These are phyloP conservation scores for Esperia sulphurella DNA, from an alignment of 2,888 invertebrate genomes.

Conservation along the genomic window DNA sequence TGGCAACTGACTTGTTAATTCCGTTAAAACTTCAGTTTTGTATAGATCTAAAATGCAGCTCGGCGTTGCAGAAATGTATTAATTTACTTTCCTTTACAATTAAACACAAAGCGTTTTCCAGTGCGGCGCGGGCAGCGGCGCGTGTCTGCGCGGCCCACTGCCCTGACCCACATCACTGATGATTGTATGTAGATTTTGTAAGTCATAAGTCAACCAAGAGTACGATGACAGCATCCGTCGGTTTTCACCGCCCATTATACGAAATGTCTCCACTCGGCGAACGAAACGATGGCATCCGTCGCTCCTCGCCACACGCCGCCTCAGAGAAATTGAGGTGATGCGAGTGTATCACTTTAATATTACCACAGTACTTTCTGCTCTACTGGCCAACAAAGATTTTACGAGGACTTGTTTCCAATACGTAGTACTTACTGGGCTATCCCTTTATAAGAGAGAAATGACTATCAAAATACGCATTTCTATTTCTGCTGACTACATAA, in stretches of 20 bases:
- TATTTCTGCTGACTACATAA: no score
- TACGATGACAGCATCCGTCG: constrained; percentile 67
- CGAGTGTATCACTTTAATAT: constrained; percentile 59
- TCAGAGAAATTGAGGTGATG: constrained; percentile 67
- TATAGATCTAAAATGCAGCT: neutral
- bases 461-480: no score
- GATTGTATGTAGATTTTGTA: constrained; percentile 77
- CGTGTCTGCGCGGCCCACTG: constrained; percentile 62
- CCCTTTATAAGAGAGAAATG: no score
- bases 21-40: neutral
- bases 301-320: constrained; percentile 27
- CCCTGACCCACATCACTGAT: constrained; percentile 69
- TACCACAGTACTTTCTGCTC: constrained; percentile 55
- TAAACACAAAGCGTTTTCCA: constrained; percentile 11
- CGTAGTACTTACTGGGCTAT: no score
- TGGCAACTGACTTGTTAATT: no score
- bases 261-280: constrained; percentile 21
- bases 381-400: constrained; percentile 59
- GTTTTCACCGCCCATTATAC: constrained; percentile 66
- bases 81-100: constrained; percentile 9
- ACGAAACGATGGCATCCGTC: neutral
- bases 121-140: constrained; percentile 24
- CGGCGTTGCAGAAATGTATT: constrained; percentile 2
- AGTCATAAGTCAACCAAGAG: constrained; percentile 65
- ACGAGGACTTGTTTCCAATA: constrained; percentile 18